Conservation (phyloP, 2,797 vertebrate species). For the Buceros bicornis region DNA sequence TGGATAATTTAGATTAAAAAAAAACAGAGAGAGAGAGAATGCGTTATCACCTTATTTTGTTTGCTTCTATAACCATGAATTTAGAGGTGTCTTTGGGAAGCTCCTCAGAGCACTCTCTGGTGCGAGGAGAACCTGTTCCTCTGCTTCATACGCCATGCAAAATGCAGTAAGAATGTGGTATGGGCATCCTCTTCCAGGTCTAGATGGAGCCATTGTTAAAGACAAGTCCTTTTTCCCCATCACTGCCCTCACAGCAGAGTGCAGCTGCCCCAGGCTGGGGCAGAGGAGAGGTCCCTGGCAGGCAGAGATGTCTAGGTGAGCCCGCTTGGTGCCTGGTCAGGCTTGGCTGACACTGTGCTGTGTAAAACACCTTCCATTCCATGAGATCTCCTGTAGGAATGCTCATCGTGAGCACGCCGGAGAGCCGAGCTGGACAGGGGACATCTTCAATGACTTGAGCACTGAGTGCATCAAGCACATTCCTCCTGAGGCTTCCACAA, state of each 20-base stretch:
- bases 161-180: background rate
- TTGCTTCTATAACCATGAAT: background rate
- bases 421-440: no score
- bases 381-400: background rate
- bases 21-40: background rate
- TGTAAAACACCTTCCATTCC: fast-evolving
- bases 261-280: background rate
- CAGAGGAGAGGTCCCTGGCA: background rate
- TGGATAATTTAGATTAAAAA: background rate
- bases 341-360: background rate
- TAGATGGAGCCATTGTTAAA: background rate
- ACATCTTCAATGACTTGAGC: background rate
- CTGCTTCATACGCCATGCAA: background rate
- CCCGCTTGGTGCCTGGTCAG: no score
- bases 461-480: fast-evolving
- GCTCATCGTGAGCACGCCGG: fast-evolving
- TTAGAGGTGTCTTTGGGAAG: background rate
- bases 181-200: background rate
- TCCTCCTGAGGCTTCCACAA: background rate
- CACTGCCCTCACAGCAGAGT: fast-evolving
- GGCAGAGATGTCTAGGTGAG: background rate
- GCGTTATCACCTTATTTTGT: background rate
- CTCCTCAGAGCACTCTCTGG: background rate
- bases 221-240: background rate
- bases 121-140: background rate